These are phyloP conservation scores for Notospermus geniculatus DNA, from an alignment of 1,140 invertebrate species.

Conservation along the genomic window DNA sequence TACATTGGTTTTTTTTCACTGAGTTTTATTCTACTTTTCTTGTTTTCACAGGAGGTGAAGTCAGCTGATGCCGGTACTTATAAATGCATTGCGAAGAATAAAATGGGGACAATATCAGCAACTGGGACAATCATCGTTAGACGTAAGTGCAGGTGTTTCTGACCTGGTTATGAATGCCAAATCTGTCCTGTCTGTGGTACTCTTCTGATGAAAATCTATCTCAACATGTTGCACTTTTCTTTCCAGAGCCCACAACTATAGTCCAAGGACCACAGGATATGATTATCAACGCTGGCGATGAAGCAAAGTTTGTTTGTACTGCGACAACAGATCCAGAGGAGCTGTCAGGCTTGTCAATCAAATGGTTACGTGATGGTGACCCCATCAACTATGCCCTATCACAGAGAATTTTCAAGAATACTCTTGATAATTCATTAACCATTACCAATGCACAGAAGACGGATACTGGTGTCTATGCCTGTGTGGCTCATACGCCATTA, in stretches of 20 bases:
- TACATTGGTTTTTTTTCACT: background rate
- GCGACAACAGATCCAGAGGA: slow-evolving; percentile 32
- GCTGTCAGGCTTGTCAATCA: slow-evolving; percentile 65
- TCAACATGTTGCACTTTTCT: slow-evolving; percentile 61
- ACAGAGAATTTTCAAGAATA: slow-evolving; percentile 62
- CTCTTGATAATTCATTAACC: slow-evolving; percentile 81
- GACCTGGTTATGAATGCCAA: background rate
- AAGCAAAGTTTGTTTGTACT: slow-evolving; percentile 31
- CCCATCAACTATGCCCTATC: slow-evolving; percentile 83
- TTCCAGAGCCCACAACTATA: slow-evolving; percentile 40
- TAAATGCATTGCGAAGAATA: slow-evolving; percentile 88
- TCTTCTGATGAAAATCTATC: slow-evolving; percentile 66
- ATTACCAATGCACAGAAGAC: slow-evolving; percentile 91
- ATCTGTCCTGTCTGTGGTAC: background rate
- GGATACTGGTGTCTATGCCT: slow-evolving; percentile 93
- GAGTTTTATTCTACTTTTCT: background rate
- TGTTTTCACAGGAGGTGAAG: slow-evolving; percentile 36
- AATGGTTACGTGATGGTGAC: slow-evolving; percentile 84
- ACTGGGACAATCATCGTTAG: slow-evolving; percentile 59
- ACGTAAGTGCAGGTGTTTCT: slow-evolving; percentile 20
- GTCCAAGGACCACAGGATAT: slow-evolving; percentile 41
- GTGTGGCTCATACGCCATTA: slow-evolving; percentile 85
- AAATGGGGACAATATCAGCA: slow-evolving; percentile 78
- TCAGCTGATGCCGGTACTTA: slow-evolving; percentile 69
- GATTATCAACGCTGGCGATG: slow-evolving; percentile 32